Conservation (phyloP, 2,888 invertebrate species). For the Synanthedon andrenaeformis region DNA sequence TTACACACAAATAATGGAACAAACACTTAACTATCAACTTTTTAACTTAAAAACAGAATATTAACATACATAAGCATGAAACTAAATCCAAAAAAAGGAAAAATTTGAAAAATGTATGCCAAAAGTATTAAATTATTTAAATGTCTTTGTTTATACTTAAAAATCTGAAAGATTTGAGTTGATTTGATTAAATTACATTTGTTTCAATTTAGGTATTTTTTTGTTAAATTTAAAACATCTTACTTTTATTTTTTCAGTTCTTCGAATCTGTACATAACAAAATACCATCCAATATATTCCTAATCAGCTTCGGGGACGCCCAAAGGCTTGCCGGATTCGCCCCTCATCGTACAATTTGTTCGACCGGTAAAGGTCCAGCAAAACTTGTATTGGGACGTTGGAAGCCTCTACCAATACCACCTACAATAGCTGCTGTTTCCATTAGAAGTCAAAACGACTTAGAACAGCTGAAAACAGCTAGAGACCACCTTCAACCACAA, state of each 20-base stretch:
- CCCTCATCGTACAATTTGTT: conserved; percentile 16
- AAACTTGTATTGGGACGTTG: conserved; percentile 18
- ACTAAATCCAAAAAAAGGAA: too few species aligned
- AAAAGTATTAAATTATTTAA: too few species aligned
- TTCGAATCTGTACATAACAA: conserved; percentile 14
- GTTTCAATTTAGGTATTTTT: neutral
- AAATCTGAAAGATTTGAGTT: neutral
- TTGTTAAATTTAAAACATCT: neutral
- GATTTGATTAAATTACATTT: neutral
- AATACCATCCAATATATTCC: conserved; percentile 17
- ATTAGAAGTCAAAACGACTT: conserved; percentile 19
- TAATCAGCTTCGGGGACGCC: conserved; percentile 16
- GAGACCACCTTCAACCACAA: conserved; percentile 13
- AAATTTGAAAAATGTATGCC: too few species aligned
- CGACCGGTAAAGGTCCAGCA: conserved; percentile 9
- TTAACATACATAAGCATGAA: too few species aligned
- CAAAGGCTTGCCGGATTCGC: conserved; percentile 11
- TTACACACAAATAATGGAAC: too few species aligned
- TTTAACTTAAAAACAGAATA: too few species aligned
- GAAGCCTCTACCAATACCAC: conserved; percentile 12
- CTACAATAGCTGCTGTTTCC: conserved; percentile 17
- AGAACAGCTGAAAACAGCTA: conserved; percentile 12
- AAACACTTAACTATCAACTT: too few species aligned
- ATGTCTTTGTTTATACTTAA: too few species aligned
- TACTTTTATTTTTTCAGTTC: conserved; percentile 13